Evolutionary conservation across 2,797 vertebrate genomes (phyloP).

Genomic region (Nyctibius grandis): DNA sequence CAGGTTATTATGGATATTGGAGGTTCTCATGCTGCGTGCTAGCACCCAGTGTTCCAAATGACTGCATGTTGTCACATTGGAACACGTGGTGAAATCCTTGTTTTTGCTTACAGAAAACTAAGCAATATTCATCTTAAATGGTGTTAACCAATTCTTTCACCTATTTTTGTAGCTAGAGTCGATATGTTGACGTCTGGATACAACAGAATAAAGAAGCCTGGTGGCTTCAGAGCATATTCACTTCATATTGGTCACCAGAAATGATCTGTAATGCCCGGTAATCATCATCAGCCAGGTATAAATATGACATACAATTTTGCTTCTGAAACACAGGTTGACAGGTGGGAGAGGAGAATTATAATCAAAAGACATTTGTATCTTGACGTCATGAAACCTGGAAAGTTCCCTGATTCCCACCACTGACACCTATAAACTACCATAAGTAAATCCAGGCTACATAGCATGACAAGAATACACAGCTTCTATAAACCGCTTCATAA

Average conservation of each 20-base stretch:
- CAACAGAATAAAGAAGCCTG: not conserved
- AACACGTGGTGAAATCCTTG: not conserved
- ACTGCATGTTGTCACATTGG: accelerated
- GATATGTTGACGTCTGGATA: not conserved
- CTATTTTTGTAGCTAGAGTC: not conserved
- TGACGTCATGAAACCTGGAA: not conserved
- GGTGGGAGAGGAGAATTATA: accelerated
- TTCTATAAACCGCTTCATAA: not conserved
- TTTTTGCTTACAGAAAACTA: not conserved
- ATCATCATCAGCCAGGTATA: not conserved
- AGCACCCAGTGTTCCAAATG: not conserved
- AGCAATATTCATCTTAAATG: not conserved
- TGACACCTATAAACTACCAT: not conserved
- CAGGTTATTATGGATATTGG: not conserved
- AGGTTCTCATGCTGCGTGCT: not conserved
- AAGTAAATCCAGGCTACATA: not conserved
- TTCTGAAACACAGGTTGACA: not conserved
- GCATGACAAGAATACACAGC: not conserved
- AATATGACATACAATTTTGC: not conserved
- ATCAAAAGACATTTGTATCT: not conserved
- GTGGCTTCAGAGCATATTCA: not conserved
- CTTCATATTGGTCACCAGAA: not conserved
- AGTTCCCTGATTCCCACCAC: not conserved
- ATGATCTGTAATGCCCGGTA: not conserved
- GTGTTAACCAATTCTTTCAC: not conserved